Evolutionary conservation across 2,888 invertebrate genomes (phyloP).

Genomic region (Mylabris sibirica): DNA sequence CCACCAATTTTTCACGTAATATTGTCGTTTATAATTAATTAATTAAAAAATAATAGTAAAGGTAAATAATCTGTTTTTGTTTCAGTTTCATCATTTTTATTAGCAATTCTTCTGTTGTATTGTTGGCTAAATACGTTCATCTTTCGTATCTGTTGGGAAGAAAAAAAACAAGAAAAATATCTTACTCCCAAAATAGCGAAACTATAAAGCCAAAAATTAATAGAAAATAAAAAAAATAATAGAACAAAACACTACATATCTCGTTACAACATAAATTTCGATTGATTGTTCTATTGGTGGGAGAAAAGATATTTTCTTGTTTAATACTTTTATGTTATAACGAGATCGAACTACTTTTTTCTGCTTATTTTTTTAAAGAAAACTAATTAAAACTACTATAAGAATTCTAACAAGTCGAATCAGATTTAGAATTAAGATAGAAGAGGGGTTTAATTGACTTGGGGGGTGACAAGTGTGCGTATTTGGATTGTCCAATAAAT

Average conservation of each 20-base stretch:
- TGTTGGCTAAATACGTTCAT: constrained; percentile 71
- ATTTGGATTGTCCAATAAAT: constrained; percentile 4
- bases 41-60: constrained; percentile 18
- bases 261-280: constrained; percentile 61
- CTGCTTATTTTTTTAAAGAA: constrained; percentile 33
- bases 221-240: neutral
- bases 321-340: constrained; percentile 65
- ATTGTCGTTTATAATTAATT: constrained; percentile 36
- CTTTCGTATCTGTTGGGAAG: constrained; percentile 72
- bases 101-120: neutral
- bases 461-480: constrained; percentile 10
- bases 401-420: neutral
- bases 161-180: constrained; percentile 65
- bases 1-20: constrained; percentile 17
- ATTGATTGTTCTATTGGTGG: constrained; percentile 59
- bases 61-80: constrained; percentile 20
- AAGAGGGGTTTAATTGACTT: constrained; percentile 39
- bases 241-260: constrained; percentile 45
- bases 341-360: constrained; percentile 69
- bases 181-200: constrained; percentile 60
- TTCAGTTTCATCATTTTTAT: neutral
- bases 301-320: constrained; percentile 56
- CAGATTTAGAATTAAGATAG: constrained; percentile 9
- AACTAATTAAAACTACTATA: constrained; percentile 42
- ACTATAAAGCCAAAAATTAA: constrained; percentile 33